Evolutionary conservation across 2,113 vertebrate genomes (phyloP).

Genomic region (Lichenostomus cassidix): DNA sequence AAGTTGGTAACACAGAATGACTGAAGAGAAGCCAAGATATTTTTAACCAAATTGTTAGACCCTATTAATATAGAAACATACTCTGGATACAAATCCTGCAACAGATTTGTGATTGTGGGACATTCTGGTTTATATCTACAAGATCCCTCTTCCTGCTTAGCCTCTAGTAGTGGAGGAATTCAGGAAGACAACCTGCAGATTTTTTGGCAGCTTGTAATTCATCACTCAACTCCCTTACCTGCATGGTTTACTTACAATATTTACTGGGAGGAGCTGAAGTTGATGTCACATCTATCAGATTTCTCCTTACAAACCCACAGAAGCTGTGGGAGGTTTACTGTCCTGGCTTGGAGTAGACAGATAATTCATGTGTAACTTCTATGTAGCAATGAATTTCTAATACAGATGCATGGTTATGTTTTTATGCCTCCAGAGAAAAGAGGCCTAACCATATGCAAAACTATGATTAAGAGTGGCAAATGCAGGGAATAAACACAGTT

Average conservation of each 20-base stretch:
- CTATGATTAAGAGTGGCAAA: neutral
- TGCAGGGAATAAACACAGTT: neutral
- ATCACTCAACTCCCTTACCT: constrained; percentile 61
- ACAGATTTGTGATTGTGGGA: neutral
- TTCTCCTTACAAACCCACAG: constrained; percentile 22
- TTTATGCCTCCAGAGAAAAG: neutral
- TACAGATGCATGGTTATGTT: neutral
- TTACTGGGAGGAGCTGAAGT: constrained; percentile 58
- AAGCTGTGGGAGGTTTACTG: neutral
- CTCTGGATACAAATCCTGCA: constrained; percentile 22
- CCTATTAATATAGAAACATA: neutral
- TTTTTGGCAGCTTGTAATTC: constrained; percentile 66
- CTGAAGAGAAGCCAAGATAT: neutral
- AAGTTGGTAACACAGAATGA: accelerated
- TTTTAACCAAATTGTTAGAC: neutral
- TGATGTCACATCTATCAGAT: constrained; percentile 66
- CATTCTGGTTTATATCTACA: constrained; percentile 16
- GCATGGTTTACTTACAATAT: constrained; percentile 53
- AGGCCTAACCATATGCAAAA: neutral
- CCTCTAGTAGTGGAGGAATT: constrained; percentile 42
- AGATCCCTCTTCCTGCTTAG: constrained; percentile 47
- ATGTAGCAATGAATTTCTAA: neutral
- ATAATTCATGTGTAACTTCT: neutral
- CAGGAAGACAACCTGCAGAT: constrained; percentile 45
- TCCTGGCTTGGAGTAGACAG: neutral